A percentile compares a stretch with the other conserved stretches of the same genome.
Conservation (phyloP, 2,113 vertebrate genomes). For the Ciconia boyciana region DNA sequence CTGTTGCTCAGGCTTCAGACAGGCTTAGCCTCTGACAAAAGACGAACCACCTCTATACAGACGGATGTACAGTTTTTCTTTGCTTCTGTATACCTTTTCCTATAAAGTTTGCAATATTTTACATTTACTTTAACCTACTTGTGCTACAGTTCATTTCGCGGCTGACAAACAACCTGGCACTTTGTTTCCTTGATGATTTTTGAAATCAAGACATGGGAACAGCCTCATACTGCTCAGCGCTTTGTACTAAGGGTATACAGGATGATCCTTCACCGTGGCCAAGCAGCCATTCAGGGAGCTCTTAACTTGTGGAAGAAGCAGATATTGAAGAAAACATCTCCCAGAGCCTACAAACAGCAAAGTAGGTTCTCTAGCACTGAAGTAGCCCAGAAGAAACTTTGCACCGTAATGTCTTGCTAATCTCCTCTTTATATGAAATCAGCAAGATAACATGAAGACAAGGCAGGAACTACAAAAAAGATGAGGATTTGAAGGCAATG, state of each 20-base stretch:
- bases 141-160: not conserved
- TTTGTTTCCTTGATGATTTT: not conserved
- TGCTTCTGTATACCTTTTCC: not conserved
- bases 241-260: not conserved
- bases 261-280: not conserved
- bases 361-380: not conserved
- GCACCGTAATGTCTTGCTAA: not conserved
- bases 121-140: not conserved
- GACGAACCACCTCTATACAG: not conserved
- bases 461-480: not conserved
- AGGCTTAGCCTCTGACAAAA: not conserved
- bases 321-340: not conserved
- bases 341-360: not conserved
- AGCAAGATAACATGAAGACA: not conserved
- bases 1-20: not conserved
- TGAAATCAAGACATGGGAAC: not conserved
- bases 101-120: not conserved
- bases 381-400: not conserved
- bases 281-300: not conserved
- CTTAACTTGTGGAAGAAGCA: not conserved
- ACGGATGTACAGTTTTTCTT: not conserved
- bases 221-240: not conserved
- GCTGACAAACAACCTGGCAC: not conserved
- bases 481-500: not conserved
- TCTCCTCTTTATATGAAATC: not conserved